Evolutionary conservation across 2,888 invertebrate species (phyloP).

Genomic region (Drosophila paramelanica): DNA sequence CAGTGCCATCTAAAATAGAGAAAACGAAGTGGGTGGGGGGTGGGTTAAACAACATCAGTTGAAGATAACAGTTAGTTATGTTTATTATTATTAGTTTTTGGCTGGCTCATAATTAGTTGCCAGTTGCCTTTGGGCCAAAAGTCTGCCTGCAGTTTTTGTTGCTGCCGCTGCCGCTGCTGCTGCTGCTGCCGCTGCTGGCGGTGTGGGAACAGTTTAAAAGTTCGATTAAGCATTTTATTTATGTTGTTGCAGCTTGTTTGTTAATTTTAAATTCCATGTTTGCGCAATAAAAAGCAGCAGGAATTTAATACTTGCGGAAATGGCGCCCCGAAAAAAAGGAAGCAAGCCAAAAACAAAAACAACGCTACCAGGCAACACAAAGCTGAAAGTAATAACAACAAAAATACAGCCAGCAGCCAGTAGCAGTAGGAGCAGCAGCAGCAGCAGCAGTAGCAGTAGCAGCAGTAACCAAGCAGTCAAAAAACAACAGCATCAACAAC

Average conservation of each 20-base stretch:
- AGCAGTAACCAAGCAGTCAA: slow-evolving; percentile 39
- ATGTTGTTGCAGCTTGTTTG: slow-evolving; percentile 55
- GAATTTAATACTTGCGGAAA: slow-evolving; percentile 75
- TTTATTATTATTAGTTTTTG: slow-evolving; percentile 61
- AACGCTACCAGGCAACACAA: slow-evolving; percentile 45
- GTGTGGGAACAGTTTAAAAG: slow-evolving; percentile 28
- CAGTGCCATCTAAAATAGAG: slow-evolving; percentile 85
- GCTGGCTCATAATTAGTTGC: slow-evolving; percentile 60
- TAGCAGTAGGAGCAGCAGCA: slow-evolving; percentile 10
- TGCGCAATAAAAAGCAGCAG: slow-evolving; percentile 68
- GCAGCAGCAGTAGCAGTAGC: slow-evolving; percentile 20
- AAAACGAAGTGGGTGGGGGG: not conserved
- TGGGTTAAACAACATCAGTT: slow-evolving; percentile 8
- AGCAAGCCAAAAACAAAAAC: slow-evolving; percentile 30
- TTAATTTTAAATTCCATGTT: slow-evolving; percentile 79
- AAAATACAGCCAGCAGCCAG: slow-evolving; percentile 44
- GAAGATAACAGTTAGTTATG: slow-evolving; percentile 58
- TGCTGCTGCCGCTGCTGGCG: slow-evolving; percentile 5
- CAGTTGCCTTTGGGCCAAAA: slow-evolving; percentile 27
- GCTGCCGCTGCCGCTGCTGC: slow-evolving; percentile 8
- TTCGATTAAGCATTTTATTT: slow-evolving; percentile 51
- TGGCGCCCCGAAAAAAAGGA: slow-evolving; percentile 39
- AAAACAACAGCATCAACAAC: slow-evolving; percentile 20
- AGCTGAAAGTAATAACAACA: slow-evolving; percentile 72
- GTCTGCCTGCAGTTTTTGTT: slow-evolving; percentile 23